Conservation (phyloP, 1,140 invertebrate genomes). For the Schlechtendalia chinensis region DNA sequence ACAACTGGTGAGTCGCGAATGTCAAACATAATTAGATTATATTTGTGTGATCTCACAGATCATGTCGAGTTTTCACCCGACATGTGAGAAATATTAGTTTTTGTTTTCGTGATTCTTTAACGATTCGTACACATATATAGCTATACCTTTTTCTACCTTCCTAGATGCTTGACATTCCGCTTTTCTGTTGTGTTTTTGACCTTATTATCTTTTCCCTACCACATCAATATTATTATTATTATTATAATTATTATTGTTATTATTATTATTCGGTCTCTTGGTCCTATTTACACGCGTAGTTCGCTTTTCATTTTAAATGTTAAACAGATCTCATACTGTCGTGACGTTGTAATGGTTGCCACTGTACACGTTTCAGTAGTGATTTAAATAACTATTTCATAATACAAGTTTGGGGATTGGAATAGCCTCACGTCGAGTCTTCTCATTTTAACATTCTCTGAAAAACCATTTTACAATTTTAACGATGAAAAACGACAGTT, state of each 20-base stretch:
- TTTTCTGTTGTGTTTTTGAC: neutral
- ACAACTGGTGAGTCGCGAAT: too few species aligned
- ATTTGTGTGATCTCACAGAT: too few species aligned
- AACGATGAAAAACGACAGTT: neutral
- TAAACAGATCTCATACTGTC: constrained; percentile 15
- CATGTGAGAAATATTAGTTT: neutral
- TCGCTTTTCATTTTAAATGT: constrained; percentile 31
- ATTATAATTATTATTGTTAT: too few species aligned
- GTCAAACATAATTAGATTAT: neutral
- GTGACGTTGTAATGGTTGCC: neutral
- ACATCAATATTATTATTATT: too few species aligned
- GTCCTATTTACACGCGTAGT: neutral
- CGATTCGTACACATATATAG: neutral
- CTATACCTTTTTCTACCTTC: neutral
- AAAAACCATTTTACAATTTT: constrained; percentile 33
- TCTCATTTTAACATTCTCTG: neutral
- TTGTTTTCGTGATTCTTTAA: neutral
- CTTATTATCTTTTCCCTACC: neutral
- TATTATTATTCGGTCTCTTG: neutral
- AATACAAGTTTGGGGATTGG: neutral
- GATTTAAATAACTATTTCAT: constrained; percentile 18
- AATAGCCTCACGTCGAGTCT: neutral
- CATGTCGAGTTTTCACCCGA: neutral
- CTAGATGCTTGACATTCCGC: neutral
- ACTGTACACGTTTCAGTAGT: neutral